These are phyloP conservation scores for Urosaurus nigricauda DNA, from an alignment of 2,797 vertebrate genomes.

Conservation along the genomic window DNA sequence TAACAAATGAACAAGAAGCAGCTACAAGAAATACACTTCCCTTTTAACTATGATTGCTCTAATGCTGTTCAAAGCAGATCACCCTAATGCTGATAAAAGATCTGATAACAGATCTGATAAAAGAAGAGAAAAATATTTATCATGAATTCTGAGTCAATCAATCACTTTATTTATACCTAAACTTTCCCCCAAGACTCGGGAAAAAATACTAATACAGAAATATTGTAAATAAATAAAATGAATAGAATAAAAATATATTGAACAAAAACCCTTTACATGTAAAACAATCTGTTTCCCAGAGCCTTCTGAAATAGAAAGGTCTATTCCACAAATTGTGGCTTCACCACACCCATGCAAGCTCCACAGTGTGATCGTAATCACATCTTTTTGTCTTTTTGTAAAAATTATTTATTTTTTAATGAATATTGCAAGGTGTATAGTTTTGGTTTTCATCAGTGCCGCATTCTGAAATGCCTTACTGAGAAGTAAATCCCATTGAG, in stretches of 20 bases:
- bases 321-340: neutral
- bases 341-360: slow-evolving; percentile 33
- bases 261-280: too few species aligned
- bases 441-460: slow-evolving; percentile 60
- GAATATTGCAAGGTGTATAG: slow-evolving; percentile 50
- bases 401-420: slow-evolving; percentile 47
- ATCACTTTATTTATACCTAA: too few species aligned
- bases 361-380: neutral
- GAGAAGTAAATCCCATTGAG: too few species aligned
- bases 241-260: too few species aligned
- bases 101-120: neutral
- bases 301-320: too few species aligned
- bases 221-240: too few species aligned
- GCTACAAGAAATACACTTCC: slow-evolving; percentile 31
- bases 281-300: too few species aligned
- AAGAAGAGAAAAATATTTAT: slow-evolving; percentile 45
- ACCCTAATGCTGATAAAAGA: slow-evolving; percentile 45
- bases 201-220: too few species aligned
- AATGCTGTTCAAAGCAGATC: slow-evolving; percentile 25
- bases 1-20: slow-evolving; percentile 35
- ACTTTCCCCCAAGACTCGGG: too few species aligned
- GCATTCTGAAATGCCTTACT: slow-evolving; percentile 48
- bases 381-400: slow-evolving; percentile 38
- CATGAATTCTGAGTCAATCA: neutral
- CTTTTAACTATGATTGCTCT: slow-evolving; percentile 25